Evolutionary conservation across 2,888 invertebrate species (phyloP), one percentile per base, ranked within the genome.

Genomic region (Byasa hedistus): DNA sequence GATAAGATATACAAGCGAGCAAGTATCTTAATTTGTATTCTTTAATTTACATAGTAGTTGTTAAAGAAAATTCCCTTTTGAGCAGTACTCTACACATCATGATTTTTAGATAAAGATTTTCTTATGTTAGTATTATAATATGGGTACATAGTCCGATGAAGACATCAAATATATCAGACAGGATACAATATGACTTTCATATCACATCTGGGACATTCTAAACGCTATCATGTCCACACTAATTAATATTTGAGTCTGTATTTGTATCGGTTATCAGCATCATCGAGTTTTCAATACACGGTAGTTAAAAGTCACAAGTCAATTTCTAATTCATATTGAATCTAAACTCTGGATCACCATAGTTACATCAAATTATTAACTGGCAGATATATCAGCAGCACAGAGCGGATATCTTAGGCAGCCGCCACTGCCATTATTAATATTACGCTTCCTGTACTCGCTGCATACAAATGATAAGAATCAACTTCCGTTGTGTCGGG

Each of bases 381-480:
- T 24, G n/a, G 21, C 54, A n/a, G 59, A 3, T 56, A 44, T 66
- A 56, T 60, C 59, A 51, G 27, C 56, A 63, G 44, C 22, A 56
- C 52, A 23, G 24, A 60, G 51, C 55, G 52, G 54, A 60, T 61
- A 68, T 65, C 68, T 68, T 68, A 23, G 52, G 39, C 22, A 52
- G 48, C 57, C 55, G 12, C 57, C 58, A 21, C 57, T 15, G 48
- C 27, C 27, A 55, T 57, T 57, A 51, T 51, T 61, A 64, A 60
- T 60, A 57, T 57, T 27, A 44, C 66, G 69, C 73, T 81, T 82
- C 81, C 79, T 80, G 79, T 76, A 73, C 69, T 73, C 72, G 76
- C 75, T 73, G 74, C 71, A 76, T 70, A 74, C 72, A 71, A 73
- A 73, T 78, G 82, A 85, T 84, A 86, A 83, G 74, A 76, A 78